A percentile compares a stretch with the other conserved stretches of the same genome.
Evolutionary conservation across 1,140 invertebrate species (phyloP).

Genomic region (Battus philenor): DNA sequence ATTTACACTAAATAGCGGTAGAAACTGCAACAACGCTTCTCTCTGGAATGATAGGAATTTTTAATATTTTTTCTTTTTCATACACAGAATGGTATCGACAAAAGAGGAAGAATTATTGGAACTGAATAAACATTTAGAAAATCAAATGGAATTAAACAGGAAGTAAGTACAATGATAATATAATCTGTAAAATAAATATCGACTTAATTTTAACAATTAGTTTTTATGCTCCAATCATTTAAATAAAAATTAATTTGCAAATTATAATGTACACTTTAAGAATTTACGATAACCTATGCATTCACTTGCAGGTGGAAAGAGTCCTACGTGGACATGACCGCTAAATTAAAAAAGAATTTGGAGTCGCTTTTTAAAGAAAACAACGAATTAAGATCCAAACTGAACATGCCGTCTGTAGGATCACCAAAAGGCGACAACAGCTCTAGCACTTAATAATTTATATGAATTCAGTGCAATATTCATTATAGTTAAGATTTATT

Average conservation of each 20-base stretch:
- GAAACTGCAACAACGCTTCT: too few species aligned
- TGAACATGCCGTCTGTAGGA: constrained; percentile 59
- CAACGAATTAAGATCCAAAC: constrained; percentile 65
- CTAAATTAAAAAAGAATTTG: constrained; percentile 77
- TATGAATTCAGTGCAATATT: constrained; percentile 23
- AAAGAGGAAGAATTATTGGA: constrained; percentile 62
- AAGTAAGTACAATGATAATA: constrained; percentile 41
- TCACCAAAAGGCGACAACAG: constrained; percentile 41
- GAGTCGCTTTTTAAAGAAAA: constrained; percentile 77
- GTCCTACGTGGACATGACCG: constrained; percentile 79
- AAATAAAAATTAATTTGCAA: too few species aligned
- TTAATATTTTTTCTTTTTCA: too few species aligned
- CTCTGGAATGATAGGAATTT: too few species aligned
- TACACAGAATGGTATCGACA: constrained; percentile 54
- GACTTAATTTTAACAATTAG: too few species aligned
- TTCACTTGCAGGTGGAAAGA: constrained; percentile 78
- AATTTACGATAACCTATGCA: too few species aligned
- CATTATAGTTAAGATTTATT: constrained; percentile 5
- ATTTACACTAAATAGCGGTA: too few species aligned
- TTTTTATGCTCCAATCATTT: too few species aligned
- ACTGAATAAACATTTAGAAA: constrained; percentile 63
- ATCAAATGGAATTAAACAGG: constrained; percentile 65
- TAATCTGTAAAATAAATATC: constrained; percentile 9
- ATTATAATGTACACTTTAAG: too few species aligned
- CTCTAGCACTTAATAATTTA: constrained; percentile 30